These are phyloP conservation scores for Rhinolophus sinicus DNA, from an alignment of 2,113 vertebrate genomes.

Conservation along the genomic window DNA sequence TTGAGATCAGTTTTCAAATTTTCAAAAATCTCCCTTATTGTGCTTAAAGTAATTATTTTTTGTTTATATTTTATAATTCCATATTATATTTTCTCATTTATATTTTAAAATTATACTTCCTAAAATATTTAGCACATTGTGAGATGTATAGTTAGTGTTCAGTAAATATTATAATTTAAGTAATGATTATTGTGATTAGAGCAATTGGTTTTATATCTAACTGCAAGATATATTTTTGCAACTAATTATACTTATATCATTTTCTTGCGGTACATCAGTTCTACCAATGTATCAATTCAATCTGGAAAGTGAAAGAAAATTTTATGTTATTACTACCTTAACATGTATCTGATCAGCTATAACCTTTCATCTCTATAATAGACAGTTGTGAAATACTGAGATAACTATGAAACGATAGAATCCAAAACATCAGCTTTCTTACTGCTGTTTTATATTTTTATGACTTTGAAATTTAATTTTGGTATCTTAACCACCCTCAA, in stretches of 20 bases:
- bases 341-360: neutral
- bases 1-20: neutral
- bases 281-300: neutral
- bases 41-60: neutral
- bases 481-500: neutral
- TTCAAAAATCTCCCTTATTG: neutral
- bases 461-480: neutral
- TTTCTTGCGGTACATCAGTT: neutral
- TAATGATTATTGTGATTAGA: neutral
- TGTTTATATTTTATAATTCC: neutral
- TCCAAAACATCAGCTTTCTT: neutral
- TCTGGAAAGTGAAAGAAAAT: neutral
- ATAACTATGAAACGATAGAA: neutral
- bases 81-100: neutral
- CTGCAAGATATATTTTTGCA: neutral
- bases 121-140: neutral
- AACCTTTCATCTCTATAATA: neutral
- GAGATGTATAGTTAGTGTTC: neutral
- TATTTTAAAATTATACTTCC: neutral
- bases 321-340: neutral
- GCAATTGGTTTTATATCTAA: neutral
- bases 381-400: neutral
- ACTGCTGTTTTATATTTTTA: neutral
- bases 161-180: neutral
- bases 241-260: neutral